These are phyloP conservation scores for Eulemur coronatus DNA, from an alignment of 2,797 vertebrate genomes.

Conservation along the genomic window DNA sequence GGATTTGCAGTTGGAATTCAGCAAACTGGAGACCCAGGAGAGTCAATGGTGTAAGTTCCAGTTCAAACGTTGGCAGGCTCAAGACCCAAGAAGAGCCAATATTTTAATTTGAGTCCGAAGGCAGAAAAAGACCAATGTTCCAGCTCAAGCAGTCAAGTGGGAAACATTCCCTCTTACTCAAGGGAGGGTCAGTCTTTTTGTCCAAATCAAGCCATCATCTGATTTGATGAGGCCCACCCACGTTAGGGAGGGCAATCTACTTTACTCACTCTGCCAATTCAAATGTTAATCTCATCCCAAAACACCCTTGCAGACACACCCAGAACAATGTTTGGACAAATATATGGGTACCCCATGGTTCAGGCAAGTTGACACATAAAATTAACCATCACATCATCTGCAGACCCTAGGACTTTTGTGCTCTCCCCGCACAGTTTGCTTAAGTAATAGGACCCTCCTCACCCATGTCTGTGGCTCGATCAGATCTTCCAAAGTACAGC, in stretches of 20 bases:
- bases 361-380: background rate
- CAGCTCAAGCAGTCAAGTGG: background rate
- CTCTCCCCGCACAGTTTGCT: accelerated
- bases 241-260: background rate
- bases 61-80: background rate
- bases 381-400: background rate
- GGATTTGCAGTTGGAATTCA: background rate
- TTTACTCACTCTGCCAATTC: background rate
- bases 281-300: background rate
- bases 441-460: background rate
- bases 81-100: background rate
- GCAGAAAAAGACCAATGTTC: background rate
- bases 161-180: background rate
- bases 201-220: background rate
- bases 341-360: background rate
- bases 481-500: background rate
- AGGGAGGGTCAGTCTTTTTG: background rate
- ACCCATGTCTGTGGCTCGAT: background rate
- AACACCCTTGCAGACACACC: background rate
- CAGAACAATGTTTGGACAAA: background rate
- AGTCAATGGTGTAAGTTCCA: background rate
- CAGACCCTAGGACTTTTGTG: background rate
- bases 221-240: background rate
- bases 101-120: background rate
- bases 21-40: background rate